A percentile compares a stretch with the other conserved stretches of the same genome.
These are phyloP conservation scores for Raja brachyura DNA, from an alignment of 2,113 vertebrate genomes.

Conservation along the genomic window DNA sequence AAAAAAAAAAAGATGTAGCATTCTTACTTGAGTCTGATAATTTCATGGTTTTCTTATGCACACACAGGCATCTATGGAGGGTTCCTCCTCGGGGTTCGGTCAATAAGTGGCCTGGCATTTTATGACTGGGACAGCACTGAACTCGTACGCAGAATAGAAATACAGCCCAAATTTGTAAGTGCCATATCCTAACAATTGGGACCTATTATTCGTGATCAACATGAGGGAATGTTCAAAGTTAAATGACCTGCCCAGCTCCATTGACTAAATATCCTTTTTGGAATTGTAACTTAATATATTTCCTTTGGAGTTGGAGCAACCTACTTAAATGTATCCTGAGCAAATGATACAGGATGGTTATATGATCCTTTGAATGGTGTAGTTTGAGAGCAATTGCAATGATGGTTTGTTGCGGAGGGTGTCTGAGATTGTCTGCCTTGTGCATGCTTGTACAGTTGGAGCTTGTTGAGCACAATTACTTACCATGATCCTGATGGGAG, in stretches of 20 bases:
- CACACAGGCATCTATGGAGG: slow-evolving; percentile 90
- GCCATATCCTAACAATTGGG: background rate
- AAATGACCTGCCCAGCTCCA: too few relatives aligned
- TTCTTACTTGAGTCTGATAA: background rate
- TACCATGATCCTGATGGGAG: background rate
- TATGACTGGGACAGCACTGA: slow-evolving; percentile 98
- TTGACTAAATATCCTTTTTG: background rate
- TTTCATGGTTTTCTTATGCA: slow-evolving; percentile 38
- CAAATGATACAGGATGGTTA: background rate
- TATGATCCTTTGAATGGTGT: background rate
- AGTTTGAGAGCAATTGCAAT: background rate
- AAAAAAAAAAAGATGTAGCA: background rate
- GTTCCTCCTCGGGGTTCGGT: slow-evolving; percentile 87
- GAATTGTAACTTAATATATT: background rate
- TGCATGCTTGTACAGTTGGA: background rate
- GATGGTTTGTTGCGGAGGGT: background rate
- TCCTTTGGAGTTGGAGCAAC: background rate
- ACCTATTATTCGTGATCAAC: background rate
- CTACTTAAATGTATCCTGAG: background rate
- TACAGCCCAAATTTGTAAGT: slow-evolving; percentile 92
- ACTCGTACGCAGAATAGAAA: slow-evolving; percentile 91
- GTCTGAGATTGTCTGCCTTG: background rate
- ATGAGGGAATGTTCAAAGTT: background rate
- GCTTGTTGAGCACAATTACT: background rate
- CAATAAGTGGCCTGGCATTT: slow-evolving; percentile 90